Evolutionary conservation across 2,797 vertebrate genomes (phyloP).

Genomic region (Astyanax mexicanus): DNA sequence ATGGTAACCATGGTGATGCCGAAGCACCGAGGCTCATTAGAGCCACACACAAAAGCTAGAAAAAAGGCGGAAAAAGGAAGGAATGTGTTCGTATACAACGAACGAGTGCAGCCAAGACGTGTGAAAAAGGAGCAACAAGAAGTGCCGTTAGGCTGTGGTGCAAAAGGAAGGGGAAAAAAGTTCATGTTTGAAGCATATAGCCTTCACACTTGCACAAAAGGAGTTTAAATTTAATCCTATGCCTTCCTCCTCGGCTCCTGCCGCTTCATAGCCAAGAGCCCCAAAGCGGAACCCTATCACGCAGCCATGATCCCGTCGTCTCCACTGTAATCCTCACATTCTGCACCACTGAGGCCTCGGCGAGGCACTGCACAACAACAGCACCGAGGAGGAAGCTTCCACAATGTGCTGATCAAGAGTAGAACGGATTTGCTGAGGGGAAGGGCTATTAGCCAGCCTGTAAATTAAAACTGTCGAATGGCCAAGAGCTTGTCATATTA

Average conservation of each 20-base stretch:
- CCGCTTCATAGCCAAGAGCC: slow-evolving; percentile 48
- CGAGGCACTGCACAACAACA: slow-evolving; percentile 50
- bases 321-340: slow-evolving; percentile 67
- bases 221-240: slow-evolving; percentile 66
- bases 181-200: slow-evolving; percentile 60
- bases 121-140: slow-evolving; percentile 25
- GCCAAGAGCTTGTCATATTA: slow-evolving; percentile 20
- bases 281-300: slow-evolving; percentile 55
- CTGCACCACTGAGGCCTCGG: slow-evolving; percentile 58
- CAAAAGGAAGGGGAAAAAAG: slow-evolving; percentile 57
- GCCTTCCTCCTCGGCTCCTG: slow-evolving; percentile 47
- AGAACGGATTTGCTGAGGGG: slow-evolving; percentile 3
- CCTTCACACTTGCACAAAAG: slow-evolving; percentile 54
- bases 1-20: slow-evolving; percentile 59
- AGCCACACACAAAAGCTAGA: slow-evolving; percentile 40
- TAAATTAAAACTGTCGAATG: slow-evolving; percentile 24
- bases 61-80: slow-evolving; percentile 26
- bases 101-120: slow-evolving; percentile 21
- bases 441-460: slow-evolving; percentile 30
- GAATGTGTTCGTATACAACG: slow-evolving; percentile 3
- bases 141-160: slow-evolving; percentile 45
- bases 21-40: slow-evolving; percentile 54
- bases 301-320: slow-evolving; percentile 59
- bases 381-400: slow-evolving; percentile 25
- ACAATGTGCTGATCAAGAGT: slow-evolving; percentile 46